Conservation (phyloP, 1,140 invertebrate species). For the Semibalanus balanoides region DNA sequence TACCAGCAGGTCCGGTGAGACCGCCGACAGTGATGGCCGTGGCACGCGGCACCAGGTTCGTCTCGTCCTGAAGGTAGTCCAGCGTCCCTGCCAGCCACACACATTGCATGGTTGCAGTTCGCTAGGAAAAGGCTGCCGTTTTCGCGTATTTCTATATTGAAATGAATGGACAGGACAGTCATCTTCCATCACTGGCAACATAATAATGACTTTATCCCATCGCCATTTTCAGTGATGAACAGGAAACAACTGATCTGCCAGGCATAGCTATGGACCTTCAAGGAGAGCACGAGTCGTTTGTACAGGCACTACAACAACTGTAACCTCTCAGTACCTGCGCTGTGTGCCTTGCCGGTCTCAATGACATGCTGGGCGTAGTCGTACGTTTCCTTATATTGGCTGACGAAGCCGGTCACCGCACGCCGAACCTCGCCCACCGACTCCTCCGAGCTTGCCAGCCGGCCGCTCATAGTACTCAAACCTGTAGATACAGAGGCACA, state of each 20-base stretch:
- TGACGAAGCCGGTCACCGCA: conserved; percentile 8
- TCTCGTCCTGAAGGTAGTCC: conserved; percentile 25
- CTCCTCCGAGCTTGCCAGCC: conserved; percentile 12
- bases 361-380: conserved; percentile 10
- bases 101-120: too few species aligned
- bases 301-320: too few species aligned
- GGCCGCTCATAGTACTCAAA: conserved; percentile 15
- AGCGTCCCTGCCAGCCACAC: conserved; percentile 21
- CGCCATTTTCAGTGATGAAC: too few species aligned
- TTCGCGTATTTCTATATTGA: too few species aligned
- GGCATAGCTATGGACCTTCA: too few species aligned
- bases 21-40: conserved; percentile 27
- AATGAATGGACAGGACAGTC: too few species aligned
- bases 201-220: too few species aligned
- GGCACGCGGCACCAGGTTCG: conserved; percentile 24
- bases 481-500: conserved; percentile 4
- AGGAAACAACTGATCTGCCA: too few species aligned
- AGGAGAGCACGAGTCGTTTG: too few species aligned
- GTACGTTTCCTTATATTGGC: conserved; percentile 7
- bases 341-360: conserved; percentile 16
- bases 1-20: conserved; percentile 26
- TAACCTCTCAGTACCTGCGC: conserved; percentile 16
- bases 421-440: conserved; percentile 11
- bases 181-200: too few species aligned
- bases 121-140: too few species aligned